phyloP scores from a whole-genome alignment of 2,113 vertebrate species.

The Microtus montanus region DNA sequence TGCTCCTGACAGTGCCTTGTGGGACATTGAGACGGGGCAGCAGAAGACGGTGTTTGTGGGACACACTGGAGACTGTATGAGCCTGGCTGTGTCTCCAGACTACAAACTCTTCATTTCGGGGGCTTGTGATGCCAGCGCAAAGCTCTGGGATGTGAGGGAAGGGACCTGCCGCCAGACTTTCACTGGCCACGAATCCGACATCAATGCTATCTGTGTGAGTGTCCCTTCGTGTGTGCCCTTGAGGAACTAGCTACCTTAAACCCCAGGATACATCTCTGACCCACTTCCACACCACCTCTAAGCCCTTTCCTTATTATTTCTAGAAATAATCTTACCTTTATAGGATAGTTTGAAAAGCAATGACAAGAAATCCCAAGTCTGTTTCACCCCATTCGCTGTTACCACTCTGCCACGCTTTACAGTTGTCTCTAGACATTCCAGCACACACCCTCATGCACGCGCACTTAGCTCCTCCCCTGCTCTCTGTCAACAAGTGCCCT shows the following conservation, averaged over 20 bases:
- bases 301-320: not conserved
- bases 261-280: too few relatives aligned
- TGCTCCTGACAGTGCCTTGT: slow-evolving; percentile 88
- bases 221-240: not conserved
- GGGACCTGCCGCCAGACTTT: slow-evolving; percentile 96
- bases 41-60: slow-evolving; percentile 94
- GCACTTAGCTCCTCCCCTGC: not conserved
- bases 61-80: slow-evolving; percentile 98
- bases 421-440: not conserved
- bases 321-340: not conserved
- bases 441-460: not conserved
- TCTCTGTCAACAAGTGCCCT: not conserved
- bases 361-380: not conserved
- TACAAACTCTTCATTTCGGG: slow-evolving; percentile 96
- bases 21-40: slow-evolving; percentile 98
- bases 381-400: not conserved
- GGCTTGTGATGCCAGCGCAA: slow-evolving; percentile 96
- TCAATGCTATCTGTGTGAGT: slow-evolving; percentile 95
- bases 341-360: not conserved
- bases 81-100: slow-evolving; percentile 94
- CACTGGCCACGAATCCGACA: slow-evolving; percentile 95
- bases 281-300: not conserved
- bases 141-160: slow-evolving; percentile 97
- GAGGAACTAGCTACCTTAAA: not conserved
- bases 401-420: not conserved